Evolutionary conservation across 2,888 invertebrate genomes (phyloP), one percentile per base, ranked within the genome.

Genomic region (Caenorhabditis sp.): DNA sequence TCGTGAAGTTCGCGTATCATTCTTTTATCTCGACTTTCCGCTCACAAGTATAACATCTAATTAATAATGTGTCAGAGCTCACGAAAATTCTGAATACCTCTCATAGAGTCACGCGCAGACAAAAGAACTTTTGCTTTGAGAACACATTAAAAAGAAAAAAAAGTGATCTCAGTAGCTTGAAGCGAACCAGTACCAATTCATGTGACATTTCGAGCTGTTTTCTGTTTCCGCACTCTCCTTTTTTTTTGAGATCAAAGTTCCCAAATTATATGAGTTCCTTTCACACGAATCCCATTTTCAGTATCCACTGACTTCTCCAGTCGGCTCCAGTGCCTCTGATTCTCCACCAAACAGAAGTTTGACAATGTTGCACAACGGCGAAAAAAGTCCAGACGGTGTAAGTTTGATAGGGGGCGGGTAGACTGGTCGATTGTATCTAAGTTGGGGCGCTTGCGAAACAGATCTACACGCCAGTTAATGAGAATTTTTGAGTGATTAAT

Each of bases 251-350:
- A 56, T 31, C 56, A 56, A 31, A 56, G 24, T 12, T 14, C 16
- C 26, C 24, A 54, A 24, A 26, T 26, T 26, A 16, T 31, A 5
- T 28, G 2, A 56, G 28, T 16, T 47, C 19, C 38, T 64, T 47
- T 66, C 35, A 24, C 72, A 47, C 22, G 6, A 56, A 28, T 44
- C 28, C 26, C 38, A n/a, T 63, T 82, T 87, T 69, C 83, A 87
- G 86, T 87, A 87, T 44, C 83, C 86, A 16, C 56, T 87, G 61
- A 85, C 85, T 38, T 83, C 85, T n/a, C 87, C 87, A 68, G 75
- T 84, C 66, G 86, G 86, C 12, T 86, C 87, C 54, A 79, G 70
- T 24, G 77, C 83, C 16, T 85, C 87, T 16, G 86, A 86, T 61
- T 85, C 87, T 24, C 86, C 87, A 38, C 87, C 87, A 58, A 79